These are phyloP conservation scores for Macrobrachium nipponense DNA, from an alignment of 1,140 invertebrate genomes.

Conservation along the genomic window DNA sequence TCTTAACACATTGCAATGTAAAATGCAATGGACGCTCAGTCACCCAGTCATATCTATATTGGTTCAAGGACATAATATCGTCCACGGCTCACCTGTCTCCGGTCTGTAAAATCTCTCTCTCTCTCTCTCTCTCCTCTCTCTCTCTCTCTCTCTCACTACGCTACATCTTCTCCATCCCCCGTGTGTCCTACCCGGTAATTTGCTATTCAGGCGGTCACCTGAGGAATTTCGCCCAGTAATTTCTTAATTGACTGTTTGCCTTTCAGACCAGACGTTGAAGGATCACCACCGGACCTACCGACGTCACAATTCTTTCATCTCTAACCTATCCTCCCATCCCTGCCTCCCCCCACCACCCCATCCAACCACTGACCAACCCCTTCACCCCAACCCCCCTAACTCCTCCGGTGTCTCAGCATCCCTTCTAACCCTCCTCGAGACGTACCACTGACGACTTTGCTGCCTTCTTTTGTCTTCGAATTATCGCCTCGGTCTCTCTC, in stretches of 20 bases:
- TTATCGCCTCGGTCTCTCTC: slow-evolving; percentile 14
- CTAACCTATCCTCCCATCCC: too few relatives aligned
- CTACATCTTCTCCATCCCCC: not conserved
- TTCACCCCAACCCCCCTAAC: too few relatives aligned
- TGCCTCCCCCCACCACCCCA: too few relatives aligned
- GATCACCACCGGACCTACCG: slow-evolving; percentile 19
- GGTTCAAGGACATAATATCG: not conserved
- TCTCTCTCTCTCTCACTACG: not conserved
- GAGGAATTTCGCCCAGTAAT: slow-evolving; percentile 45
- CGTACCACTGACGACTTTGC: slow-evolving; percentile 8
- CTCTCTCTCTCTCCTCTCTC: not conserved
- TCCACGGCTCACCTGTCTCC: not conserved
- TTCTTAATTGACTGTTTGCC: slow-evolving; percentile 51
- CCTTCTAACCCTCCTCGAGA: not conserved
- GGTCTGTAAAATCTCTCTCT: not conserved
- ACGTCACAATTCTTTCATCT: not conserved
- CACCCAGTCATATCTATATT: too few relatives aligned
- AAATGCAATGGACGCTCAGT: too few relatives aligned
- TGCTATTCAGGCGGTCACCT: slow-evolving; percentile 40
- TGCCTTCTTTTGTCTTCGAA: slow-evolving; percentile 38
- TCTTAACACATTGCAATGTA: too few relatives aligned
- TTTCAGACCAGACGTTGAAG: slow-evolving; percentile 35
- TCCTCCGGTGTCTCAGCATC: too few relatives aligned
- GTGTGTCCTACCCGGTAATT: slow-evolving; percentile 31
- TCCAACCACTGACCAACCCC: too few relatives aligned